Percentiles rank a stretch among this genome's conserved stretches.
Conservation (phyloP, 2,797 vertebrate species). For the Falco berigora region DNA sequence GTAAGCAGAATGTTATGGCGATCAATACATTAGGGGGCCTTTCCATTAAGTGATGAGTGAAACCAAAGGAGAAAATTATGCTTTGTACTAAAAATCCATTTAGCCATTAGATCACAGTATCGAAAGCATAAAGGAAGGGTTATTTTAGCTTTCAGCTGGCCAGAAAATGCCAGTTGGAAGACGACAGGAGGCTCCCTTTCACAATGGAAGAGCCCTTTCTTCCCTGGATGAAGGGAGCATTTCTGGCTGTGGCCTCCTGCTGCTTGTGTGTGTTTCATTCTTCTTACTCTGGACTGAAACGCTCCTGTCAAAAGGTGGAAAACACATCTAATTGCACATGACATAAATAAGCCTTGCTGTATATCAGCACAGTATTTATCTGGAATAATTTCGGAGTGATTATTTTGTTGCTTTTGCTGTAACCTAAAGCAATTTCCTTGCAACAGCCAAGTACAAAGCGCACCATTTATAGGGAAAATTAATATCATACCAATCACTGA, state of each 20-base stretch:
- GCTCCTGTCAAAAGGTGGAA: neutral
- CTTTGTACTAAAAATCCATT: conserved; percentile 56
- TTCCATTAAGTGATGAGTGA: conserved; percentile 43
- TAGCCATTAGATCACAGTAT: conserved; percentile 34
- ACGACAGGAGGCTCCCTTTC: conserved; percentile 62
- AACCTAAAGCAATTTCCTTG: neutral
- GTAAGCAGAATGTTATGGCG: neutral
- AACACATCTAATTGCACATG: neutral
- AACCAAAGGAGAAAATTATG: conserved; percentile 26
- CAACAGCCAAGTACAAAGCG: neutral
- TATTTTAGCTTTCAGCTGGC: conserved; percentile 40
- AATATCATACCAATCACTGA: neutral
- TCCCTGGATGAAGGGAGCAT: neutral
- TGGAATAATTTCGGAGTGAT: neutral
- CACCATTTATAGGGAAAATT: neutral
- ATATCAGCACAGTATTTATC: neutral
- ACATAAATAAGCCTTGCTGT: neutral
- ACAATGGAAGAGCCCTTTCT: conserved; percentile 38
- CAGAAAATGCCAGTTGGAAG: conserved; percentile 40
- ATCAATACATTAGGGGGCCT: conserved; percentile 4
- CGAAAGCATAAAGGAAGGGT: conserved; percentile 18
- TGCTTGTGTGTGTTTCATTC: conserved; percentile 1
- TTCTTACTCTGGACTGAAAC: neutral
- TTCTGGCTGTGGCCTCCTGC: conserved; percentile 18
- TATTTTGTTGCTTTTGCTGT: neutral